Conservation (phyloP, 2,113 vertebrate genomes). For the Takifugu flavidus region DNA sequence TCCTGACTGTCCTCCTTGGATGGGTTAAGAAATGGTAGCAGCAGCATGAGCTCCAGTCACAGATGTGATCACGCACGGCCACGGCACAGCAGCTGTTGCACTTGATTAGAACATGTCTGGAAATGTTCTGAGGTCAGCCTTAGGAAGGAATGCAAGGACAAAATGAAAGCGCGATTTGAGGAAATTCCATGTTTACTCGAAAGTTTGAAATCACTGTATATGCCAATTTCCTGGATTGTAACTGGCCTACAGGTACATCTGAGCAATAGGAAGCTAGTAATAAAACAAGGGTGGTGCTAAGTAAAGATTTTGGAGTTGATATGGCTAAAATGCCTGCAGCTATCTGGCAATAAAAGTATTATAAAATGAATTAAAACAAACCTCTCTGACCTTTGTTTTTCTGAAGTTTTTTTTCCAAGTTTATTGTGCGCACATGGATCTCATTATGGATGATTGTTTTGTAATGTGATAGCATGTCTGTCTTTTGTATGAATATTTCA, state of each 20-base stretch:
- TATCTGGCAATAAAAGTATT: slow-evolving; percentile 33
- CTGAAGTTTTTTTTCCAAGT: background rate
- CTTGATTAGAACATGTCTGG: slow-evolving; percentile 34
- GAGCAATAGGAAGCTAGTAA: slow-evolving; percentile 56
- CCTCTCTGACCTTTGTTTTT: slow-evolving; percentile 7
- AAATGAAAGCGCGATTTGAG: slow-evolving; percentile 25
- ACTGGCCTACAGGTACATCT: slow-evolving; percentile 37
- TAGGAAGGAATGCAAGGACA: slow-evolving; percentile 22
- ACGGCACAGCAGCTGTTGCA: slow-evolving; percentile 48
- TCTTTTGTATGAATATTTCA: no score
- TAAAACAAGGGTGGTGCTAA: slow-evolving; percentile 54
- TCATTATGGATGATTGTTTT: no score
- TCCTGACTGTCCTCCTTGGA: slow-evolving; percentile 25
- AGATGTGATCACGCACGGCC: slow-evolving; percentile 37
- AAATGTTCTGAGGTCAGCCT: slow-evolving; percentile 19
- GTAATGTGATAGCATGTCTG: no score
- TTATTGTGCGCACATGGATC: no score
- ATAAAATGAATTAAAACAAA: slow-evolving; percentile 36
- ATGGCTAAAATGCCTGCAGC: slow-evolving; percentile 43
- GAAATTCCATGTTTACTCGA: slow-evolving; percentile 26
- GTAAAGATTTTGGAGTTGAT: slow-evolving; percentile 47
- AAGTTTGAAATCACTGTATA: slow-evolving; percentile 13
- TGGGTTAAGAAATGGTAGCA: slow-evolving; percentile 11
- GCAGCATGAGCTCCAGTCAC: slow-evolving; percentile 26
- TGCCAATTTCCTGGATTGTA: slow-evolving; percentile 29